Percentiles rank a stretch among this genome's conserved stretches.
phyloP scores from a whole-genome alignment of 2,888 invertebrate genomes.

The Crocallis elinguaria region DNA sequence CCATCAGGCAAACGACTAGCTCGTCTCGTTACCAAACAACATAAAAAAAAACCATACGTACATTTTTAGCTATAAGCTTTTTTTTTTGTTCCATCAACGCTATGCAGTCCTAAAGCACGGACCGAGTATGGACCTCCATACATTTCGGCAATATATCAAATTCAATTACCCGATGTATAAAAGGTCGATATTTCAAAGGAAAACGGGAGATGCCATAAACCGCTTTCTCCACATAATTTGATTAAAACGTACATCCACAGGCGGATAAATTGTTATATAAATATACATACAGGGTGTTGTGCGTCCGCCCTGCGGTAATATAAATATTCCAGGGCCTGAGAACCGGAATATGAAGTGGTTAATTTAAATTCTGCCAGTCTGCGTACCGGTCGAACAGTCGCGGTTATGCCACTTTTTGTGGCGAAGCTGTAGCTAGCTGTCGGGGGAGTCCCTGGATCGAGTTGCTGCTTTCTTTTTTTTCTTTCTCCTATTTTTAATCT shows the following conservation, averaged over 20 bases:
- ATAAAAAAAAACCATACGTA: no score
- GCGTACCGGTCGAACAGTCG: slow-evolving; percentile 49
- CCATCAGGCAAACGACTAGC: no score
- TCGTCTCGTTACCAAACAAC: no score
- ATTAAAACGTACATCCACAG: slow-evolving; percentile 41
- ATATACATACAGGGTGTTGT: slow-evolving; percentile 47
- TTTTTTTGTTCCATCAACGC: no score
- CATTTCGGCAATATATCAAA: no score
- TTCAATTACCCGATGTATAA: not conserved
- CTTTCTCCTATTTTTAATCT: no score
- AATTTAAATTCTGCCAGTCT: slow-evolving; percentile 73
- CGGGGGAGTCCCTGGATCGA: slow-evolving; percentile 10
- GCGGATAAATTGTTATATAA: slow-evolving; percentile 50
- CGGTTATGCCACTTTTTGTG: slow-evolving; percentile 45
- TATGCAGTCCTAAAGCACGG: no score
- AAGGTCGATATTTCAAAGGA: slow-evolving; percentile 4
- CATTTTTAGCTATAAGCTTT: no score
- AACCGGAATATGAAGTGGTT: slow-evolving; percentile 74
- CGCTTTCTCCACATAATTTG: slow-evolving; percentile 34
- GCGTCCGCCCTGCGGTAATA: slow-evolving; percentile 54
- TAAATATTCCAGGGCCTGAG: slow-evolving; percentile 68
- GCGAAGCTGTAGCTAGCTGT: not conserved
- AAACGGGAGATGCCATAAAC: slow-evolving; percentile 13
- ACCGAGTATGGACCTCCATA: no score
- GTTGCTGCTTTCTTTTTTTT: not conserved